These are phyloP conservation scores for Hanleya hanleyi DNA, from an alignment of 2,888 invertebrate genomes.

Conservation along the genomic window DNA sequence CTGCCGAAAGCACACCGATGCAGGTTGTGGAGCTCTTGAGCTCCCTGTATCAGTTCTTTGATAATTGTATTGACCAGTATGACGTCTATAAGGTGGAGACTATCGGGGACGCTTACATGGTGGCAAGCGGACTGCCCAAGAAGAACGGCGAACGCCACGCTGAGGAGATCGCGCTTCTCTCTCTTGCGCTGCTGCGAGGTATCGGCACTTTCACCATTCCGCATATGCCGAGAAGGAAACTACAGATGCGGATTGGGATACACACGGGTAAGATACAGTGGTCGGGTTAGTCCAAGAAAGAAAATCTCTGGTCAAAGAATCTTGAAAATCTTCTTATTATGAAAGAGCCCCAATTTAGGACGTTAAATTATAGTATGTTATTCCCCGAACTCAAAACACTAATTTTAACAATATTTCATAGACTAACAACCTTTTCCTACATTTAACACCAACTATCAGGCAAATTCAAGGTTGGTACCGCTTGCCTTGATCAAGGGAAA, in stretches of 20 bases:
- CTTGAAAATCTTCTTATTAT: no score
- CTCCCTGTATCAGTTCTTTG: constrained; percentile 13
- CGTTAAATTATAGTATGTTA: no score
- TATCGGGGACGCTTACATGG: constrained; percentile 14
- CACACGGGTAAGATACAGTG: not conserved
- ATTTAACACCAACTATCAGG: no score
- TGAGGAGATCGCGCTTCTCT: not conserved
- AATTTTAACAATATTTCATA: no score
- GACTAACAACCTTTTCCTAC: no score
- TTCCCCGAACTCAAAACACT: no score
- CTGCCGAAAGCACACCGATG: constrained; percentile 12
- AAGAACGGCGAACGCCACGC: not conserved
- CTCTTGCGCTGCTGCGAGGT: not conserved
- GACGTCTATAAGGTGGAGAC: constrained; percentile 14
- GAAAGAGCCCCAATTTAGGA: no score
- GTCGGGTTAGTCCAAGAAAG: no score
- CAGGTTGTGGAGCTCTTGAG: constrained; percentile 21
- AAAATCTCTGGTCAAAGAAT: no score
- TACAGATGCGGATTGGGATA: not conserved
- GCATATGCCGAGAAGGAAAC: not conserved
- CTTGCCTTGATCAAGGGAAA: no score
- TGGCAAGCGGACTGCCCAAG: constrained; percentile 13
- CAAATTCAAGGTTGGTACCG: no score
- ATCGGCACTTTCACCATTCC: not conserved
- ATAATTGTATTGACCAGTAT: constrained; percentile 6